Evolutionary conservation across 2,797 vertebrate species (phyloP), one percentile per base, ranked within the genome.

Genomic region (Squalus acanthias): DNA sequence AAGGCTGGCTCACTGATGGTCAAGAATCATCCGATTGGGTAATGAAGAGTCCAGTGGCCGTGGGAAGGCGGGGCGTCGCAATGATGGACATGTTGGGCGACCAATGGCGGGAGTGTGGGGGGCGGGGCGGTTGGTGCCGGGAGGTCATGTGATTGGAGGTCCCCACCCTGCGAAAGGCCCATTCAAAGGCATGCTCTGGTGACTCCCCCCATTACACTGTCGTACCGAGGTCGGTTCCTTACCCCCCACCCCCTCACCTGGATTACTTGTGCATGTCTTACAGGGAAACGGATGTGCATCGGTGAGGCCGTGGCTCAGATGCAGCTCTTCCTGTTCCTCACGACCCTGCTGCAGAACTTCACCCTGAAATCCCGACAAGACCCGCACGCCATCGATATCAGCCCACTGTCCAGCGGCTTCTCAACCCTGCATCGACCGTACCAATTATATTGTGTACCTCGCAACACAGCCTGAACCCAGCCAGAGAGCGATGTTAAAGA

Each of bases 331-430:
- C 69, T 96, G 9, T 96, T 96, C 50, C 9, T 96, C 33, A 96
- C 96, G 50, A 82, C 96, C 7, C 10, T 96, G 24, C 95, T 96
- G 72, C 96, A 96, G 74, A 96, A 88, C 50, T 96, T 96, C 95
- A 63, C 96, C 50, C 60, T 96, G 46, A 29, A 60, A 33, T 92
- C 96, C 2, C 94, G 10, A 7, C 0, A 26, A 33, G 95, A 93
- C 3, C 33, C 65, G 12, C 15, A 95, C 15, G 63, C 79, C 94
- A 91, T 96, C 3, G 95, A 96, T 63, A 96, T 96, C 95, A 26
- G 82, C 20, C 96, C 96, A 13, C 63, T 96, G 74, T 96, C 96
- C 63, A 82, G 94, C 50, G 96, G 96, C 0, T 96, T 96, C 87
- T 96, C 96, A 4, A 96, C 96, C 72, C 72, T 96, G 10, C 96